A percentile compares a stretch with the other conserved stretches of the same genome.
phyloP scores from a whole-genome alignment of 1,140 invertebrate species.

The Reticulitermes speratus region DNA sequence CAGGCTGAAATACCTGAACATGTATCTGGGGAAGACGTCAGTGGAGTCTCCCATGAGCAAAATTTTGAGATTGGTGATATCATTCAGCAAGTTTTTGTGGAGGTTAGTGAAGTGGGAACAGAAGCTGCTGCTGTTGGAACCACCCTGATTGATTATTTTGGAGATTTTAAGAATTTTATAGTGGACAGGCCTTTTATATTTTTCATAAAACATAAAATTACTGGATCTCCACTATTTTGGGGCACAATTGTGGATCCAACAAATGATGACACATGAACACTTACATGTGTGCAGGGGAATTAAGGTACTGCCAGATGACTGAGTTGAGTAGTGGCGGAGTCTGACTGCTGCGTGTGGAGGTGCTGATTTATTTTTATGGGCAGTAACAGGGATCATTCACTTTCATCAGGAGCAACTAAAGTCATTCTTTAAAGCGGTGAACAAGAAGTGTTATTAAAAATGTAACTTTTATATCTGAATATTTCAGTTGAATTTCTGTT shows the following conservation, averaged over 20 bases:
- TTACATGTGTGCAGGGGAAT: background rate
- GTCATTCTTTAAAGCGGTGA: too few species aligned
- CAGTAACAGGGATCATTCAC: too few species aligned
- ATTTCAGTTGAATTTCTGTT: too few species aligned
- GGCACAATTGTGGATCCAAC: conserved; percentile 28
- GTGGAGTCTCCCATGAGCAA: conserved; percentile 1
- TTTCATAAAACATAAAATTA: conserved; percentile 36
- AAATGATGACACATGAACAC: background rate
- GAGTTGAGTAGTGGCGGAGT: too few species aligned
- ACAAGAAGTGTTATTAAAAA: too few species aligned
- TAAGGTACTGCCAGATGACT: background rate
- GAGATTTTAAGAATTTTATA: conserved; percentile 35
- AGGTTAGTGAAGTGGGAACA: conserved; percentile 50
- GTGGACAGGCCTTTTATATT: conserved; percentile 40
- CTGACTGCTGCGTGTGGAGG: too few species aligned
- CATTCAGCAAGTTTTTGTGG: conserved; percentile 47
- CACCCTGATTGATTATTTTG: conserved; percentile 37
- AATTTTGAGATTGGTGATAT: conserved; percentile 32
- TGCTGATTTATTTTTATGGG: too few species aligned
- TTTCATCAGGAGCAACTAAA: too few species aligned
- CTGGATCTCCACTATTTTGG: conserved; percentile 24
- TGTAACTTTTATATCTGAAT: too few species aligned
- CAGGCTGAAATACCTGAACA: background rate
- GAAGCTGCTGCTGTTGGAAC: conserved; percentile 47
- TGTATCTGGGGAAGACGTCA: conserved; percentile 10